Base-by-base conservation (phyloP, 2,113 vertebrate species). In the Corynorhinus townsendii region DNA sequence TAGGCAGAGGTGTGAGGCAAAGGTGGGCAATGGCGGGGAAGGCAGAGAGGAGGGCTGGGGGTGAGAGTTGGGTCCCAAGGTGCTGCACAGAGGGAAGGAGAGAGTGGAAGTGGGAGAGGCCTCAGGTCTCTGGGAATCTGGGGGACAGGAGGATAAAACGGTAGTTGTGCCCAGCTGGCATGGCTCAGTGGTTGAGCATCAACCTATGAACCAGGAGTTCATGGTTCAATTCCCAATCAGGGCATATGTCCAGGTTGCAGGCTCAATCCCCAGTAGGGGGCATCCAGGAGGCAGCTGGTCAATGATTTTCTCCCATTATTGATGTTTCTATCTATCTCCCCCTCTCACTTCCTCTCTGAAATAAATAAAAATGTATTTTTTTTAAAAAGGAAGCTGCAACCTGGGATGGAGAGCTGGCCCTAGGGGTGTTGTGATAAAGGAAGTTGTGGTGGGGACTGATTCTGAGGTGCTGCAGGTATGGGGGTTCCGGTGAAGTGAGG, bases 11-110 rank as follows among this genome's bases (percentile, higher is more conserved):
- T 10, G 1, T 4, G 47, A 40, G 56, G 30, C 45, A 30, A 33
- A 54, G 45, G 38, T 0, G 8, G 40, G 40, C n/a, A 16, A 30
- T 0, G 1, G 49, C 20, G 2, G 45, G 4, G 64, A 7, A 40
- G 59, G 76, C 8, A 7, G 69, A n/a, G 59, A 17, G 64, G 1
- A 11, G 72, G 30, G 12, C 38, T 9, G 11, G 33, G 11, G 3
- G 10, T 30, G 43, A 10, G 75, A 26, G 9, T 26, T 68, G 5
- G 3, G 43, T 33, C 40, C 62, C 12, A 3, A 33, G 35, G n/a
- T 1, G 4, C 40, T 69, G 47, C 28, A 38, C 43, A 47, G n/a
- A 38, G 45, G 40, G 12, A 9, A 9, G 54, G 16, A 45, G 33
- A 40, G 4, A 14, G n/a, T 0, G 22, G n/a, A 15, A 26, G 14